These are phyloP conservation scores for Salvelinus fontinalis DNA, from an alignment of 2,113 vertebrate species.

Conservation along the genomic window DNA sequence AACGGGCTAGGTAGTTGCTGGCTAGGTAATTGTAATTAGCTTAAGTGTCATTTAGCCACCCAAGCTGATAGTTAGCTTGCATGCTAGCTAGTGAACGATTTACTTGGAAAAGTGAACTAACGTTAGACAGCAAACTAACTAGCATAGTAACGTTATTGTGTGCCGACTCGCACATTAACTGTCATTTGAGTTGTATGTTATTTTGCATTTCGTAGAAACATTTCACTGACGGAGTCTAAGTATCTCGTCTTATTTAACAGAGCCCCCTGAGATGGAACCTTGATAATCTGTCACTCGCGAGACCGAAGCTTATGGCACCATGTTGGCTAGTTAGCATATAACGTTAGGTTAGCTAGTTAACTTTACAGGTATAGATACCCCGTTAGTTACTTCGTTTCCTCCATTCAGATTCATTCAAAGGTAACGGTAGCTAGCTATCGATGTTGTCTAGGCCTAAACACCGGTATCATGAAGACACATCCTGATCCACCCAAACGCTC, in stretches of 20 bases:
- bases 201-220: background rate
- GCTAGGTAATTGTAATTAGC: slow-evolving; percentile 24
- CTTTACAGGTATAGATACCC: too few species aligned
- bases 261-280: slow-evolving; percentile 45
- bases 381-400: too few species aligned
- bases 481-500: slow-evolving; percentile 29
- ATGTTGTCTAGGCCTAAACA: slow-evolving; percentile 56
- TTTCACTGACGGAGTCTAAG: background rate
- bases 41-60: slow-evolving; percentile 19
- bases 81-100: too few species aligned
- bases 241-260: background rate
- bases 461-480: slow-evolving; percentile 58
- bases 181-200: too few species aligned
- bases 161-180: too few species aligned
- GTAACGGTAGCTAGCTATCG: slow-evolving; percentile 18
- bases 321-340: background rate
- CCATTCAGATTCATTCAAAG: slow-evolving; percentile 22
- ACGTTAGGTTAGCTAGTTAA: too few species aligned
- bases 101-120: too few species aligned
- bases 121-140: too few species aligned
- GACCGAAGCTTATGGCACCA: slow-evolving; percentile 44
- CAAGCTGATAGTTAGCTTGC: too few species aligned
- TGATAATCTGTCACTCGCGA: slow-evolving; percentile 62
- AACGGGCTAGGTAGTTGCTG: slow-evolving; percentile 7
- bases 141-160: too few species aligned